Evolutionary conservation across 2,113 vertebrate genomes (phyloP).

Genomic region (Epinephelus cyanopodus): DNA sequence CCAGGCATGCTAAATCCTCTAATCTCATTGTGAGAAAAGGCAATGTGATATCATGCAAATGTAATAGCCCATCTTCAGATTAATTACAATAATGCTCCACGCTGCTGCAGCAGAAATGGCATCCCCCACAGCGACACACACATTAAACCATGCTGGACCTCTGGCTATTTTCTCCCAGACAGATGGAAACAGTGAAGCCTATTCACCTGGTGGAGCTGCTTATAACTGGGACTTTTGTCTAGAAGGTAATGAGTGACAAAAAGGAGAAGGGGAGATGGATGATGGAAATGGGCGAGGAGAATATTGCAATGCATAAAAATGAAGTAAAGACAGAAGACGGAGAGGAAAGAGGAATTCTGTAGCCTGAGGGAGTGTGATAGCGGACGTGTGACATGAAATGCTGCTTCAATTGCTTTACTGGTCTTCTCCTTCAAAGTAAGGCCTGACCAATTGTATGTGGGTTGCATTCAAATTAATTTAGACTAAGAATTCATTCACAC

Average conservation of each 20-base stretch:
- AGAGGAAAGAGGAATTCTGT: background rate
- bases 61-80: constrained; percentile 35
- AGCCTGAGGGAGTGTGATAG: background rate
- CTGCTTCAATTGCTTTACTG: background rate
- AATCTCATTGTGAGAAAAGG: constrained; percentile 35
- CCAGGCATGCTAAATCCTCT: constrained; percentile 37
- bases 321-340: background rate
- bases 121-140: constrained; percentile 15
- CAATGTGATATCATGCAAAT: constrained; percentile 58
- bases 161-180: background rate
- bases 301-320: background rate
- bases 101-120: constrained; percentile 19
- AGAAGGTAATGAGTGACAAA: constrained; percentile 10
- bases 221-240: constrained; percentile 9
- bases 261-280: background rate
- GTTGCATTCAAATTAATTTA: no score
- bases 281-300: background rate
- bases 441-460: no score
- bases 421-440: background rate
- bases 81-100: constrained; percentile 54
- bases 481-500: no score
- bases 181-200: background rate
- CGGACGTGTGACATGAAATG: background rate
- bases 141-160: constrained; percentile 7
- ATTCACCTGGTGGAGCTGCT: constrained; percentile 19